Base-by-base conservation (phyloP, 2,113 vertebrate genomes). In the Genyomyrus donnyi region DNA sequence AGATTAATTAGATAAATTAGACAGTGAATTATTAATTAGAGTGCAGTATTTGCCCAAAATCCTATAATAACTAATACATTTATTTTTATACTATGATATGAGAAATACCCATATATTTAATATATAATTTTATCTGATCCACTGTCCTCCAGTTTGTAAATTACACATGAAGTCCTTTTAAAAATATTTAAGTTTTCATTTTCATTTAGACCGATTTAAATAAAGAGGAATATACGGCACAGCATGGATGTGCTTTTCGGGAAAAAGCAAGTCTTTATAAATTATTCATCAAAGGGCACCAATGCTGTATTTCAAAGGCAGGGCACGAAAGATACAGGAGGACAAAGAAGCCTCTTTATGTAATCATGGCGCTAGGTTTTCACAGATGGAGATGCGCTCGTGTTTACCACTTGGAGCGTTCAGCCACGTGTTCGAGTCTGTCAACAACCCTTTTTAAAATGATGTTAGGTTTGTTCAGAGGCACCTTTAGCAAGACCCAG, bases 221-320 rank as follows among this genome's bases (percentile, higher is more conserved):
- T 48, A 48, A 87, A 53, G 17, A 24, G 35, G 50, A 58, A 52
- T 21, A 53, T 58, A 62, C 35, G 15, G 24, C 49, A 88, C 39
- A 46, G 56, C 35, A 62, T n/a, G 42, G 13, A 53, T 48, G 31
- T 39, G 13, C 45, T 24, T 48, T 85, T 46, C 9, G 8, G 21
- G 19, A 19, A 87, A 87, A 80, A 49, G 24, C 88, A 35, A 35
- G 53, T 56, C 70, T 52, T 39, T 53, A 53, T 89, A 74, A 50
- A 89, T 89, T 39, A 89, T 89, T 89, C 70, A 89, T 80, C 70
- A 83, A 80, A 83, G n/a, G 3, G 27, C 49, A 77, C 46, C 31
- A 49, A 84, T 83, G 74, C 42, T 89, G 88, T n/a, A 49, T 89
- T 89, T 80, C 88, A 80, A 52, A 89, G n/a, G 77, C 39, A 83